phyloP scores from a whole-genome alignment of 2,113 vertebrate genomes.

The Helogale parvula region DNA sequence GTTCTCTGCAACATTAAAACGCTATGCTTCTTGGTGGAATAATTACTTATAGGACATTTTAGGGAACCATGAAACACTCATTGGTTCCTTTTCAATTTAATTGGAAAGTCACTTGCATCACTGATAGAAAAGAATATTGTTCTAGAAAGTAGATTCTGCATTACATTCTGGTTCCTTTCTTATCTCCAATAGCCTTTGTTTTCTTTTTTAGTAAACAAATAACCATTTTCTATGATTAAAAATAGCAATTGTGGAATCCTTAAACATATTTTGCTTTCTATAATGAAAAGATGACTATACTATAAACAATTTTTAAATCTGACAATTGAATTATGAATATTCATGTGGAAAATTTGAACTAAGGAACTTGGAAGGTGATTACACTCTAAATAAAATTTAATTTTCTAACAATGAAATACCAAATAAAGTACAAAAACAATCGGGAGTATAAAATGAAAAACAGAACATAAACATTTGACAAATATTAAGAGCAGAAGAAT shows the following conservation, averaged over 20 bases:
- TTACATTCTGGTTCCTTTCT: neutral
- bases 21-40: neutral
- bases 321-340: constrained; percentile 14
- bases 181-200: neutral
- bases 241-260: neutral
- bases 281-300: neutral
- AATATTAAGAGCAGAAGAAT: neutral
- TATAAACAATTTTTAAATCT: neutral
- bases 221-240: constrained; percentile 3
- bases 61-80: neutral
- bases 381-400: constrained; percentile 21
- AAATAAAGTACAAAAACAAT: neutral
- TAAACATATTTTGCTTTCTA: neutral
- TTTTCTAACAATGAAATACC: constrained; percentile 14
- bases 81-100: neutral
- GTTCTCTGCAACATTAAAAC: neutral
- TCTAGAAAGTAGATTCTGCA: neutral
- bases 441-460: neutral
- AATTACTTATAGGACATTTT: neutral
- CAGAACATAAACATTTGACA: neutral
- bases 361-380: neutral
- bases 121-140: neutral
- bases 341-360: neutral
- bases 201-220: constrained; percentile 18
- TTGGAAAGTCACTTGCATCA: neutral